These are phyloP conservation scores for Podargus strigoides DNA, from an alignment of 2,797 vertebrate genomes.

Conservation along the genomic window DNA sequence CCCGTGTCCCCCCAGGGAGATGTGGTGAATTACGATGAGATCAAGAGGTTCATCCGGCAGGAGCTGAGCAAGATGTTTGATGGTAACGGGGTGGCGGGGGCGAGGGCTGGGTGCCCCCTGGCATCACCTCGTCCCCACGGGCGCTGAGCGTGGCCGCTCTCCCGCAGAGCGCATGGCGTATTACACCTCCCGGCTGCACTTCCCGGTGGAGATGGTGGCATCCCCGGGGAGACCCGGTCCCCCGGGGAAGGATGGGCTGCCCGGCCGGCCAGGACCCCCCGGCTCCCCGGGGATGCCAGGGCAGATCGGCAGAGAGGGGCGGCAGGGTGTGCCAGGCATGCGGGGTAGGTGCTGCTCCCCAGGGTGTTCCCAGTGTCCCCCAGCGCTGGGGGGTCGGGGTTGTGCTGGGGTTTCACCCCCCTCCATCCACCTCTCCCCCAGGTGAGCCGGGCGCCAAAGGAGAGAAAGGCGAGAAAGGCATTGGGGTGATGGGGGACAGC, in stretches of 20 bases:
- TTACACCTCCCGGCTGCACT: slow-evolving; percentile 90
- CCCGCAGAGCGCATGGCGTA: slow-evolving; percentile 91
- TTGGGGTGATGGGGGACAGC: slow-evolving; percentile 88
- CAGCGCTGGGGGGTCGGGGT: rapidly evolving
- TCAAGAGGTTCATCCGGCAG: slow-evolving; percentile 92
- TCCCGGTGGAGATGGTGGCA: slow-evolving; percentile 84
- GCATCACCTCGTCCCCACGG: rapidly evolving
- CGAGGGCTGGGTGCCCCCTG: not conserved
- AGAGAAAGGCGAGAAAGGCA: slow-evolving; percentile 88
- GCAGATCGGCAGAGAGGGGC: slow-evolving; percentile 90
- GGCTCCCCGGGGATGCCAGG: slow-evolving; percentile 87
- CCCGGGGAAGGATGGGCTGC: slow-evolving; percentile 87
- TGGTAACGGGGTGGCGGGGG: slow-evolving; percentile 64
- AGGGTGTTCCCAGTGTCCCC: rapidly evolving
- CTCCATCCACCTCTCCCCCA: slow-evolving; percentile 33
- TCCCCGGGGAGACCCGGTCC: slow-evolving; percentile 89
- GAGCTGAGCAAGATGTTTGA: slow-evolving; percentile 96
- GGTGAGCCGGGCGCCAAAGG: slow-evolving; percentile 85
- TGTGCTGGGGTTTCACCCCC: rapidly evolving
- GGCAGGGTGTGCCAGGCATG: slow-evolving; percentile 84
- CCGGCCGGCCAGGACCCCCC: slow-evolving; percentile 79
- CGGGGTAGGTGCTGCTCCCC: slow-evolving; percentile 72
- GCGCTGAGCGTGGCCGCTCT: not conserved
- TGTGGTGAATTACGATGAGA: slow-evolving; percentile 90
- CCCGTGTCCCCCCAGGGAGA: slow-evolving; percentile 73